A percentile compares a stretch with the other conserved stretches of the same genome.
Conservation (phyloP, 2,888 invertebrate genomes). For the Syrphus vitripennis region DNA sequence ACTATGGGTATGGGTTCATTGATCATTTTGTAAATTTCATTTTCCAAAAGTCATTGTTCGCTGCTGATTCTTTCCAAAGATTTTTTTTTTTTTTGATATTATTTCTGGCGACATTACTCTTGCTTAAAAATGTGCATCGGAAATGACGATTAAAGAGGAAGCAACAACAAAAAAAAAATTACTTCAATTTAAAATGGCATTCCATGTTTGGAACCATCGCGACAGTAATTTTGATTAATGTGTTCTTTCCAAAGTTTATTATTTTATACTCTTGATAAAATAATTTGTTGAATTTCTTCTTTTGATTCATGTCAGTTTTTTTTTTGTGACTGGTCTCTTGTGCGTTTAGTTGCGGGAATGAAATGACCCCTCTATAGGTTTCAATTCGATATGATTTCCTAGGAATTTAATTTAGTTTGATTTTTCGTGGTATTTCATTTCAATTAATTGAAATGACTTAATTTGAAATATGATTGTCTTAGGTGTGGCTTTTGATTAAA, state of each 20-base stretch:
- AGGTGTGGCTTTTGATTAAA: not conserved
- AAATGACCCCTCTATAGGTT: not conserved
- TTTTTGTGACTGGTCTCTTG: not conserved
- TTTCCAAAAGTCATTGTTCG: not conserved
- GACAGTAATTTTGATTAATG: conserved; percentile 69
- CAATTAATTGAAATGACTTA: no score
- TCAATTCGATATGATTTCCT: not conserved
- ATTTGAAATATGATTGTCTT: no score
- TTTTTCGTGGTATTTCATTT: not conserved
- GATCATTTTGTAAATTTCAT: no score
- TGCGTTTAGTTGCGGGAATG: not conserved
- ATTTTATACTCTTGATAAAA: not conserved
- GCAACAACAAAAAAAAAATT: not conserved
- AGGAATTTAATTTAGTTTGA: not conserved
- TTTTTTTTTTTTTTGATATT: not conserved
- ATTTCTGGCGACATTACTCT: not conserved
- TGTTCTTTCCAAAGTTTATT: conserved; percentile 50
- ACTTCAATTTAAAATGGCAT: conserved; percentile 41
- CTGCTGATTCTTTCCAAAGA: not conserved
- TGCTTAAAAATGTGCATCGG: conserved; percentile 57
- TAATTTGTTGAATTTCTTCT: not conserved
- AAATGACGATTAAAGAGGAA: conserved; percentile 43
- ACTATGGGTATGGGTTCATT: no score
- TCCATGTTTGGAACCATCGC: conserved; percentile 22
- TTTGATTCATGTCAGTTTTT: conserved; percentile 28